phyloP scores from a whole-genome alignment of 1,140 invertebrate genomes.

The Euura lappo region DNA sequence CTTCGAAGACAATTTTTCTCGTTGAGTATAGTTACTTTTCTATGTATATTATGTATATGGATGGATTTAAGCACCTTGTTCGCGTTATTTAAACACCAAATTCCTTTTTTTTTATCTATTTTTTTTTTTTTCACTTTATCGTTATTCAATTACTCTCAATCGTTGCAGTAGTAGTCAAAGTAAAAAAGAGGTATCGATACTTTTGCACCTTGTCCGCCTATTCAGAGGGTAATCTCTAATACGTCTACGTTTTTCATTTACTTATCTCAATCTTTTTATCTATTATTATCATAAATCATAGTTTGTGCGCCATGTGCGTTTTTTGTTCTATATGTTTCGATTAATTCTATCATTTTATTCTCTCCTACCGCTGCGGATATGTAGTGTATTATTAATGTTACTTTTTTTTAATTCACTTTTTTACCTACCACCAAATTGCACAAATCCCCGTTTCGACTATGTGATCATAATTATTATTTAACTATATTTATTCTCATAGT shows the following conservation, averaged over 20 bases:
- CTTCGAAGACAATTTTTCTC: neutral
- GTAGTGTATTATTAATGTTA: neutral
- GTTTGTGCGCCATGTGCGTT: neutral
- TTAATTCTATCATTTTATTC: neutral
- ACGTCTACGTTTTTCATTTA: neutral
- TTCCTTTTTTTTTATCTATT: neutral
- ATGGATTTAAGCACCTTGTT: neutral
- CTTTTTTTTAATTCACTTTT: neutral
- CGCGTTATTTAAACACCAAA: neutral
- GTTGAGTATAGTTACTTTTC: neutral
- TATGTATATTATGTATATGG: neutral
- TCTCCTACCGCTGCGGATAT: neutral
- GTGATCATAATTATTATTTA: neutral
- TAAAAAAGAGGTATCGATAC: neutral
- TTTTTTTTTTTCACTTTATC: too few species aligned
- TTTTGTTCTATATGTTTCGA: neutral
- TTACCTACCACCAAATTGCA: slow-evolving; percentile 35
- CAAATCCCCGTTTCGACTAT: slow-evolving; percentile 34
- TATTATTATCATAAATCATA: neutral
- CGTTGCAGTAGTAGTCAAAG: neutral
- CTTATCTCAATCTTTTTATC: neutral
- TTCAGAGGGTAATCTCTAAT: neutral
- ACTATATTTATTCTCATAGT: neutral
- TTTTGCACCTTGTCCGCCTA: neutral
- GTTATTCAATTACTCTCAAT: neutral